Conservation (phyloP, 2,113 vertebrate genomes). For the Nipponia nippon region DNA sequence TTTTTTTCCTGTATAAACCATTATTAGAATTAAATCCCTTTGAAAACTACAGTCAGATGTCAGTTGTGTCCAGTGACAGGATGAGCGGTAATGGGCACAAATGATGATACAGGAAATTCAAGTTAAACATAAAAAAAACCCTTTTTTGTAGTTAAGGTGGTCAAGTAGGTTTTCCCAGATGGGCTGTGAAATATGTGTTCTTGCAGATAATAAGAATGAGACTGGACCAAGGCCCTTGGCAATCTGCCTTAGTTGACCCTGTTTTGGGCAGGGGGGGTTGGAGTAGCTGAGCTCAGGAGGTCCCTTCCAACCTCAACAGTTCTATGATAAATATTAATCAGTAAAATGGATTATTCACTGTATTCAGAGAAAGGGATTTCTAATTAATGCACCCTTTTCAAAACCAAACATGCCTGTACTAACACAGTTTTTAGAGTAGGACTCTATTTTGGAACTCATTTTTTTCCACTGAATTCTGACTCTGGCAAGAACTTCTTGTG, state of each 20-base stretch:
- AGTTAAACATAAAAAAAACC: neutral
- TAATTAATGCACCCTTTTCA: neutral
- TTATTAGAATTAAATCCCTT: neutral
- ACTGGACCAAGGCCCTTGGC: neutral
- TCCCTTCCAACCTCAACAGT: neutral
- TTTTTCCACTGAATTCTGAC: neutral
- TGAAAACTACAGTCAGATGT: neutral
- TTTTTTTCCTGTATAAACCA: neutral
- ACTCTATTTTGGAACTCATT: neutral
- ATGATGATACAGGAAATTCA: neutral
- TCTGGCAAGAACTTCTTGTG: neutral
- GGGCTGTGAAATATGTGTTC: neutral
- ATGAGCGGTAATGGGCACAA: neutral
- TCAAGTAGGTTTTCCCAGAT: neutral
- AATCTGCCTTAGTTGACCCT: neutral
- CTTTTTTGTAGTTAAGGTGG: neutral
- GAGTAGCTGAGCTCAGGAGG: neutral
- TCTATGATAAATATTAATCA: neutral
- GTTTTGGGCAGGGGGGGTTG: neutral
- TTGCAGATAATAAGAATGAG: neutral
- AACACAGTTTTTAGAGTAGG: neutral
- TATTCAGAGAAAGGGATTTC: neutral
- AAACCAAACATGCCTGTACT: neutral
- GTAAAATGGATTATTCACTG: neutral
- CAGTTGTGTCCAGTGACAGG: neutral